Conservation (phyloP, 2,797 vertebrate genomes). For the Heliangelus exortis region DNA sequence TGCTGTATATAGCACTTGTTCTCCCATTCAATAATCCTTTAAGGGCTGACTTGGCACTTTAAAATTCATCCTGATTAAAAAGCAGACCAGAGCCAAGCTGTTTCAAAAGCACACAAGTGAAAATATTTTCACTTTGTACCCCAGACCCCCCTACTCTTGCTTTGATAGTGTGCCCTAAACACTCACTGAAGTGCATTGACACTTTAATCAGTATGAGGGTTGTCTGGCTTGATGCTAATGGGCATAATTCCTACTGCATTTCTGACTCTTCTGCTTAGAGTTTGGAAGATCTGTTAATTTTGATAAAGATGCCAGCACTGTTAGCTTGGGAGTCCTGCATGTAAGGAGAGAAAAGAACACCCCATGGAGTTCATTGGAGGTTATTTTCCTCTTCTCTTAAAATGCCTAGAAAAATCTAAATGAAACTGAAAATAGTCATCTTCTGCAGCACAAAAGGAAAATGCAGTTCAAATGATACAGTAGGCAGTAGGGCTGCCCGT, state of each 20-base stretch:
- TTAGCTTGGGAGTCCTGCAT: not conserved
- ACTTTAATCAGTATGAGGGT: not conserved
- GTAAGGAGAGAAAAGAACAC: not conserved
- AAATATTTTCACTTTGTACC: not conserved
- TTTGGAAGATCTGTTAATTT: not conserved
- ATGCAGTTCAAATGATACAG: not conserved
- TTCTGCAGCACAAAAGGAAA: not conserved
- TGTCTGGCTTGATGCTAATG: not conserved
- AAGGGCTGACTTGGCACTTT: not conserved
- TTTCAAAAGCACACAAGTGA: not conserved
- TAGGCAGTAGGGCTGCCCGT: not conserved
- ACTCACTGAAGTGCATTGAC: not conserved
- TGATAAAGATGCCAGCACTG: not conserved
- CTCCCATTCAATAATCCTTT: not conserved
- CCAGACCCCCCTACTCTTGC: not conserved
- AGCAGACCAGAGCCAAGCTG: not conserved
- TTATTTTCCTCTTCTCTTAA: not conserved
- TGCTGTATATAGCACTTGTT: not conserved
- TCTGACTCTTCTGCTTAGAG: not conserved
- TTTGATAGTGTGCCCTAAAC: not conserved
- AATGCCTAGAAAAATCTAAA: not conserved
- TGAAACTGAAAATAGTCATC: not conserved
- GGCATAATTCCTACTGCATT: not conserved
- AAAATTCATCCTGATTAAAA: not conserved
- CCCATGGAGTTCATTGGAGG: accelerated